phyloP scores from a whole-genome alignment of 1,140 invertebrate genomes.

The Macrosteles quadrilineatus region DNA sequence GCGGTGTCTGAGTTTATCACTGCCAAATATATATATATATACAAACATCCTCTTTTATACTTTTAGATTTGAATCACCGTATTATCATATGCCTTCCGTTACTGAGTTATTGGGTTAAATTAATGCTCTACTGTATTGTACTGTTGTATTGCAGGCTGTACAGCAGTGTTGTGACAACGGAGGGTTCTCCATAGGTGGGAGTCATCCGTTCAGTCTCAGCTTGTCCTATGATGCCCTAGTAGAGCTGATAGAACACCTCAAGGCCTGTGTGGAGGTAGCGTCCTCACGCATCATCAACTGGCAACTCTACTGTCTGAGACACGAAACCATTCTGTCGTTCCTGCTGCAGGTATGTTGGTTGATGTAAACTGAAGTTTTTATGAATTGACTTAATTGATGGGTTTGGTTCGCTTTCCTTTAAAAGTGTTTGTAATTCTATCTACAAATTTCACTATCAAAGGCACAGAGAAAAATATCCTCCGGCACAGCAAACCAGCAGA shows the following conservation, averaged over 20 bases:
- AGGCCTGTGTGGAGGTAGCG: slow-evolving; percentile 91
- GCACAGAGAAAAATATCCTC: too few relatives aligned
- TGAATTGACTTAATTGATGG: background rate
- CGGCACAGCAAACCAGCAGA: too few relatives aligned
- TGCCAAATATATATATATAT: too few relatives aligned
- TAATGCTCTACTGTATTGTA: too few relatives aligned
- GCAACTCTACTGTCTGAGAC: slow-evolving; percentile 86
- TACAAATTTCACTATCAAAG: too few relatives aligned
- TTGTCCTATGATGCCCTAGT: slow-evolving; percentile 85
- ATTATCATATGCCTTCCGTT: too few relatives aligned
- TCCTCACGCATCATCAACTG: slow-evolving; percentile 90
- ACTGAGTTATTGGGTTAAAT: too few relatives aligned
- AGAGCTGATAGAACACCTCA: slow-evolving; percentile 92
- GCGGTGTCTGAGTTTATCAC: too few relatives aligned
- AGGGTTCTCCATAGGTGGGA: slow-evolving; percentile 55
- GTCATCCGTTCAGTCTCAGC: slow-evolving; percentile 49
- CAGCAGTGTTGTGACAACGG: slow-evolving; percentile 60
- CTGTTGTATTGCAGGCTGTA: slow-evolving; percentile 54
- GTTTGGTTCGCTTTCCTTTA: background rate
- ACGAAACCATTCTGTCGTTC: slow-evolving; percentile 76
- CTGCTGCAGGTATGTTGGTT: slow-evolving; percentile 57
- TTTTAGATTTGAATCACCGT: too few relatives aligned
- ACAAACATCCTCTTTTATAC: too few relatives aligned
- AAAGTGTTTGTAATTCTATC: too few relatives aligned
- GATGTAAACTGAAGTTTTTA: background rate